Evolutionary conservation across 2,888 invertebrate genomes (phyloP), one percentile per base, ranked within the genome.

Genomic region (Nebria brevicollis): DNA sequence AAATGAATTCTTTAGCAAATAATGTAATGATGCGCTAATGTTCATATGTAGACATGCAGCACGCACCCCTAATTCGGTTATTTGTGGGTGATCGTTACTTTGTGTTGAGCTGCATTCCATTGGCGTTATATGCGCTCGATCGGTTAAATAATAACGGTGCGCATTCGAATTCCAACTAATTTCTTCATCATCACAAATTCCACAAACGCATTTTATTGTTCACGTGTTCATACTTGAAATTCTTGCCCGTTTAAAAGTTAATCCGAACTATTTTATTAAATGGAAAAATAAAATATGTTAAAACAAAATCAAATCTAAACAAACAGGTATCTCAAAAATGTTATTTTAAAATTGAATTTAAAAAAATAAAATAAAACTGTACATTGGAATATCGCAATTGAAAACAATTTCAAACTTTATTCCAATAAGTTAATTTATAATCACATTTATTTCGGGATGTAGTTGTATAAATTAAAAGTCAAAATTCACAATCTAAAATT

Each of bases 61-160:
- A 7, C 54, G 8, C 54, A 54, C 54, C 8, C 54, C 54, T 54
- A 54, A 54, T 54, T 54, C 54, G 54, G 54, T 54, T 54, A 54
- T 54, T 11, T 54, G 54, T 54, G 54, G 54, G 7, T 54, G 54
- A 54, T 54, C 54, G 54, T 54, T 54, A 54, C 54, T 54, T 54
- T 54, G 54, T 54, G 54, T 54, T 54, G 54, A 54, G 54, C 54
- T 54, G 54, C 54, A 54, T 54, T 54, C 54, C 54, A 54, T 54
- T 13, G 54, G 13, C 54, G 8, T 54, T 8, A 11, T 54, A 54
- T 54, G 54, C 54, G 54, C 54, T 13, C 54, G 54, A 54, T 54
- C 54, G 54, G 54, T 13, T 54, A 54, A 54, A 54, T 54, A 54
- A 54, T 54, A 54, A 54, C 54, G 54, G 11, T 54, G 13, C 54